Evolutionary conservation across 2,888 invertebrate species (phyloP).

Genomic region (Chironomus tentans): DNA sequence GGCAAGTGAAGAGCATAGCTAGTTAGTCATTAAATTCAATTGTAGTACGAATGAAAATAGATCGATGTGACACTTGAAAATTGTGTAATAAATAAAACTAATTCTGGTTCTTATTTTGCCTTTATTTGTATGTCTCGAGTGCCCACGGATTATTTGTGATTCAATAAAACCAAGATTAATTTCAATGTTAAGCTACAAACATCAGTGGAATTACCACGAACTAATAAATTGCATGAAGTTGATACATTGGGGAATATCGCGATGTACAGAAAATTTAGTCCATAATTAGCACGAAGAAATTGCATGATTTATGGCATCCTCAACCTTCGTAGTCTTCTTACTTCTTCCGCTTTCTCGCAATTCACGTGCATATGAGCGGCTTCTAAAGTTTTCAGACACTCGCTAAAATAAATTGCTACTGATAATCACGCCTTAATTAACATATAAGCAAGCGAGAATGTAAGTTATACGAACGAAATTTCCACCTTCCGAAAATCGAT

Average conservation of each 20-base stretch:
- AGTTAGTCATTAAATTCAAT: neutral
- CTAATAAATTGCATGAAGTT: neutral
- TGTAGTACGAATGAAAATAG: neutral
- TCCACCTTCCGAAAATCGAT: neutral
- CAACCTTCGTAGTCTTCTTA: neutral
- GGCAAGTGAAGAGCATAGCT: neutral
- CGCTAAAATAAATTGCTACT: neutral
- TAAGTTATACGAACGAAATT: neutral
- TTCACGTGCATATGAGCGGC: neutral
- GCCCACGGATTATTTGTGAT: neutral
- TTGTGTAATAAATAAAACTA: neutral
- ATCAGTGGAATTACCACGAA: neutral
- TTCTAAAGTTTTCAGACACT: conserved; percentile 5
- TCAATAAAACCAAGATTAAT: neutral
- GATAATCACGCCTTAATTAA: neutral
- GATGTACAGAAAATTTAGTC: neutral
- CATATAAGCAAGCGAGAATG: neutral
- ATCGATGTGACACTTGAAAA: neutral
- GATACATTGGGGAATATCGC: neutral
- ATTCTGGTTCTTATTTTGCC: too few relatives aligned
- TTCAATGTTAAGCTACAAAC: neutral
- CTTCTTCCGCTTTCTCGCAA: neutral
- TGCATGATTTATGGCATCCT: conserved; percentile 1
- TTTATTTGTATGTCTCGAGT: neutral
- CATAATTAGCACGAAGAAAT: neutral